phyloP scores from a whole-genome alignment of 1,140 invertebrate genomes.

The Sinella curviseta region DNA sequence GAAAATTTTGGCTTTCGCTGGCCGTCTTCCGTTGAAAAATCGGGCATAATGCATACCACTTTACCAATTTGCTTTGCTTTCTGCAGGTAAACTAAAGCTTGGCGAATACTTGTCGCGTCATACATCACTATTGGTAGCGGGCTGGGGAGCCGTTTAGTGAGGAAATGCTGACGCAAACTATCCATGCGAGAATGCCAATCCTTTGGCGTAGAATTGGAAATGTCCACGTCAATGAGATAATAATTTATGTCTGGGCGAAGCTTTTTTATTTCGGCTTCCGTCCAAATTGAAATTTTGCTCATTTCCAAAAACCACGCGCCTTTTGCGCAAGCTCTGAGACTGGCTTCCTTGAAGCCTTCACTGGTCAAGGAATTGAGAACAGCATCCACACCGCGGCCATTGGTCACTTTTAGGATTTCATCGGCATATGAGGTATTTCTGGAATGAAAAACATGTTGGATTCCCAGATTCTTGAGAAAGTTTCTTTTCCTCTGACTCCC shows the following conservation, averaged over 20 bases:
- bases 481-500: not conserved
- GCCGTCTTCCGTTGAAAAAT: not conserved
- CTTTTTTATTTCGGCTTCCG: not conserved
- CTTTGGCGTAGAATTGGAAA: not conserved
- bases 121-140: not conserved
- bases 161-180: not conserved
- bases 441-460: not conserved
- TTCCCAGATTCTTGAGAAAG: not conserved
- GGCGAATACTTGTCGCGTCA: not conserved
- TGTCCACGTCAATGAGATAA: not conserved
- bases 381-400: conserved; percentile 6
- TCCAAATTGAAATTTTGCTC: conserved; percentile 29
- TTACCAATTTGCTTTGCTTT: conserved; percentile 25
- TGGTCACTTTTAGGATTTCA: conserved; percentile 4
- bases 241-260: conserved; percentile 18
- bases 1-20: not conserved
- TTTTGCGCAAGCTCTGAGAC: not conserved
- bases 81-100: not conserved
- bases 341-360: conserved; percentile 32
- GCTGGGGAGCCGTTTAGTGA: not conserved
- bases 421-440: not conserved
- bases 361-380: not conserved
- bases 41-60: conserved; percentile 3
- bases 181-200: not conserved
- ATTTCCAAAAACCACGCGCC: conserved; percentile 28